Evolutionary conservation across 2,113 vertebrate species (phyloP), one percentile per base, ranked within the genome.

Genomic region (Oreochromis aureus): DNA sequence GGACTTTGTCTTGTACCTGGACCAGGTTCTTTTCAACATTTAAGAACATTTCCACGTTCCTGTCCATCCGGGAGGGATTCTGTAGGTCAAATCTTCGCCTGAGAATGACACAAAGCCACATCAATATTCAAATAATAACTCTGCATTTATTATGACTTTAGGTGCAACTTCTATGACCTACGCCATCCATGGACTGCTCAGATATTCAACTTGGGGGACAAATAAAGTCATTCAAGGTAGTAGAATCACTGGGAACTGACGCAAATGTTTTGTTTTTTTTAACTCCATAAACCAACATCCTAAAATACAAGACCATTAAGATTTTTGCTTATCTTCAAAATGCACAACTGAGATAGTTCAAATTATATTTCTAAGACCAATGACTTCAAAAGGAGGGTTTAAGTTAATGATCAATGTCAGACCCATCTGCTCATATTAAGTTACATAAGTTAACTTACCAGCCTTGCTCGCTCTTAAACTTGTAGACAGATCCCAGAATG

Each of bases 41-140:
- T 96, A 99, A 97, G 89, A 99, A 99, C 99, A 99, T 99, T 95
- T 99, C 99, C 91, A 99, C 98, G 1, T 99, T 99, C 5, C 99
- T 97, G 94, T 99, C 99, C 99, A 99, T 99, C 5, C 99, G 94
- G 3, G 98, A 99, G 4, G 99, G 99, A 86, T 99, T 99, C 96
- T 99, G 99, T 80, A 99, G 95, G 94, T 99, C 98, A 92, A 99
- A 99, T 81, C 99, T 96, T 51, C 98, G 94, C 99, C 99, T 99
- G 91, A n/a, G 15, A 39, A 71, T 39, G 24, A 84, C n/a, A 73
- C 63, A 32, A 10, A 10, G 7, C 34, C 19, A 51, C 15, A 44
- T 48, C 3, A 59, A 84, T 53, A n/a, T 84, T 3, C 18, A 82
- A 15, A 82, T 19, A 79, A 36, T 6, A 6, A 51, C 7, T 16